Evolutionary conservation across 2,888 invertebrate genomes (phyloP).

Genomic region (Tenthredo livida): DNA sequence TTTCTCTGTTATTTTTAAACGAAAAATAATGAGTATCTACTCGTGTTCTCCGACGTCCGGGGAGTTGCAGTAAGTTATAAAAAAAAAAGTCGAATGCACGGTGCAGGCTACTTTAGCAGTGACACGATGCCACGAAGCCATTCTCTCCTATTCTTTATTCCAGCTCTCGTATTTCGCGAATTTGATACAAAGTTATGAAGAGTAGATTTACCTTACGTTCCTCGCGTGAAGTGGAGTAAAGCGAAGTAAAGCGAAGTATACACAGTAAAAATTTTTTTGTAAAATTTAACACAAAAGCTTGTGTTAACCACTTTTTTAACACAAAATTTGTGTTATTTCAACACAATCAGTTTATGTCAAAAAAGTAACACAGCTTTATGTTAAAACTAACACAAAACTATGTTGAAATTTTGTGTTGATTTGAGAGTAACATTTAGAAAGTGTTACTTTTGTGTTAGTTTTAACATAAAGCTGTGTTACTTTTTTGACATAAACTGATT

Average conservation of each 20-base stretch:
- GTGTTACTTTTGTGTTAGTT: no score
- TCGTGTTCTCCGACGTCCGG: neutral
- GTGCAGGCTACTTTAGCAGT: neutral
- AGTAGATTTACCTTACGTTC: constrained; percentile 22
- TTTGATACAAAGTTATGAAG: constrained; percentile 27
- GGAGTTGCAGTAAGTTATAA: neutral
- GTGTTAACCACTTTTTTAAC: no score
- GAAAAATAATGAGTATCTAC: neutral
- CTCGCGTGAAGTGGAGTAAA: neutral
- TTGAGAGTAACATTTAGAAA: no score
- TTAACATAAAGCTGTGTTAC: no score
- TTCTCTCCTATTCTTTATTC: constrained; percentile 7
- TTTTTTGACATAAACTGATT: no score
- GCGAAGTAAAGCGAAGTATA: neutral
- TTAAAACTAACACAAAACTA: no score
- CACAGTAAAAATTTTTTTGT: no score
- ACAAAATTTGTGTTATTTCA: no score
- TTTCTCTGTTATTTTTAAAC: neutral
- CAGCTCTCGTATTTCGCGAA: neutral
- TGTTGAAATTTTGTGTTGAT: no score
- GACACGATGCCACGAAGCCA: neutral
- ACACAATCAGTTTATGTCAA: no score
- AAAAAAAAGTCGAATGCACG: neutral
- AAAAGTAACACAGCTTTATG: no score
- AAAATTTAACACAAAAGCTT: no score